Evolutionary conservation across 2,113 vertebrate genomes (phyloP), one percentile per base, ranked within the genome.

Genomic region (Hyperopisus bebe): DNA sequence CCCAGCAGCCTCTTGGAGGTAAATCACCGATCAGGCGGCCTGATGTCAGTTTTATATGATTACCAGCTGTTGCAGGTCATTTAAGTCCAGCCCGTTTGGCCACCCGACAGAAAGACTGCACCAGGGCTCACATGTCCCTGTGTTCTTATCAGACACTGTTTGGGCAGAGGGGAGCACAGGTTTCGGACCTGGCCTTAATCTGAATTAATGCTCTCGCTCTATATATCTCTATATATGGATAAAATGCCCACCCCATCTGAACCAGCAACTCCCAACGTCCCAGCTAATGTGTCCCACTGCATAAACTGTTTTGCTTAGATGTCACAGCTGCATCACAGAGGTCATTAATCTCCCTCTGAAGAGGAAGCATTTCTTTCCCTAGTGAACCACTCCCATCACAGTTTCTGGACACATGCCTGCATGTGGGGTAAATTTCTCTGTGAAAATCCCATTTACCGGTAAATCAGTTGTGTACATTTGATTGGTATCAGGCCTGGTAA

Each of bases 51-150:
- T 44, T 70, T 90, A 87, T 90, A 90, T 35, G 84, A 87, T 87
- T 86, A 90, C 58, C 89, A 90, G 89, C 89, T 90, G 89, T 77
- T 90, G 50, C 27, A 21, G 84, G 89, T 86, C 84, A 87, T 86
- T 87, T 74, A 8, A 86, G 83, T 86, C 17, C 82, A 87, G 55
- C 31, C 62, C 46, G 44, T 17, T 19, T 66, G 83, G 89, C 53
- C 50, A 70, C 80, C 44, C 17, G 5, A 47, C 83, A 85, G 58
- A 70, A 70, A 70, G 44, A 46, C 84, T 86, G 39, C n/a, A 11
- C 48, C 51, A 46, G 48, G n/a, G n/a, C 42, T 46, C 21, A 1
- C 82, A 24, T 24, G 35, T 84, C 82, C 82, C 44, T 42, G 21
- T 44, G 82, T 84, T 47, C 44, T 84, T 44, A 84, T 10, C 77